Evolutionary conservation across 2,797 vertebrate species (phyloP), one percentile per base, ranked within the genome.

Genomic region (Notoglanidium macrostoma): DNA sequence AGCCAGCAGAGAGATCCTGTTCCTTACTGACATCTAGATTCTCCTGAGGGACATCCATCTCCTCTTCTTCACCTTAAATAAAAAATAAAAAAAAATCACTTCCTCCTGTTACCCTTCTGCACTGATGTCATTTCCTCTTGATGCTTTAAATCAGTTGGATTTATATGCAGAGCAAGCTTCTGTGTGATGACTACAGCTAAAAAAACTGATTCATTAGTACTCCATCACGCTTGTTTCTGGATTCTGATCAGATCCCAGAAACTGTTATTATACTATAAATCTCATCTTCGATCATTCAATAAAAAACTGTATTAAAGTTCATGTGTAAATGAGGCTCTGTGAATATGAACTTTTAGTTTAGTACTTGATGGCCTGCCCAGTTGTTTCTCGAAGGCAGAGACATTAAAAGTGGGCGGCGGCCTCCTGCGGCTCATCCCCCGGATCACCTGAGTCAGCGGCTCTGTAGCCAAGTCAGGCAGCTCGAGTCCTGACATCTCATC

Each of bases 341-440:
- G 26, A 55, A 3, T 21, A 54, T 0, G 7, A n/a, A 17, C 1
- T 1, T 12, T 2, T 32, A 17, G 26, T 29, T 55, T 26, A 67
- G 15, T 61, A 92, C 91, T 91, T 89, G 83, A 76, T 57, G 80
- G 86, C 40, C 80, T 84, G 78, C 92, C 92, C 19, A 96, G 91
- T 32, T 92, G 91, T 82, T 92, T 95, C 92, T 96, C 95, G 90
- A 96, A 96, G 65, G 92, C 91, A 0, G 94, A 95, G 0, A 96
- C 92, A 57, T 95, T 95, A 9, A 96, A 87, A 89, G 88, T 94
- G 11, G 85, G 91, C 11, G 88, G 92, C 0, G 92, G 93, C 80
- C 95, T 92, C 89, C 94, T 96, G 65, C 95, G 93, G 85, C 90
- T 95, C 89, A 96, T 92, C 8, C 94, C 92, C 61, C 91, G 94